Evolutionary conservation across 2,888 invertebrate genomes (phyloP), one percentile per base, ranked within the genome.

Genomic region (Dryobotodes eremita): DNA sequence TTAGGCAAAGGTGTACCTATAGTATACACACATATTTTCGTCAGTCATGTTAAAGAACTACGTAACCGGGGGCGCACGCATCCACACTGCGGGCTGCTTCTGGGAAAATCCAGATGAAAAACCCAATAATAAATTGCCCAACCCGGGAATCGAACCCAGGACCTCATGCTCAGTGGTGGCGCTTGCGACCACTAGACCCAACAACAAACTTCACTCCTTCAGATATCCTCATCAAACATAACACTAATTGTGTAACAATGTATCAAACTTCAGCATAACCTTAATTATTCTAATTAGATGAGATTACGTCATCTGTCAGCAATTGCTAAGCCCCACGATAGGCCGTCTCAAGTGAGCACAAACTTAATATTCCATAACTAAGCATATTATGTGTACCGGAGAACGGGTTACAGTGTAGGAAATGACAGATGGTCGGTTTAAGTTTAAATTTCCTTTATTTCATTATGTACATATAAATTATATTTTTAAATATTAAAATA

Each of bases 331-430:
- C 84, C 36, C 61, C 73, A 77, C 80, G 88, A 86, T 88, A 84
- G 86, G 88, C 83, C 84, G 87, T 88, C 89, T 88, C 87, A 64
- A 86, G 91, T 89, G 90, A 89, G 88, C 87, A 86, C 86, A 87
- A 91, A 93, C 91, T 92, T 92, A 92, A 92, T 93, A 92, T 91
- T 91, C 91, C 91, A 90, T 91, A 92, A 91, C 92, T 92, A 93
- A 93, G 92, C 89, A 91, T 90, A 92, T 93, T 90, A 90, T 85
- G 83, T 86, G 86, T 86, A 85, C 80, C n/a, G 42, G 79, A 84
- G 85, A 88, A 72, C 75, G 71, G 71, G 82, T 48, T 88, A 86
- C 85, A 90, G 90, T 76, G 80, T 83, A 85, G 48, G 7, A 42
- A 79, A 72, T 13, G 13, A 17, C 0, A 31, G 8, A 53, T 15